Percentiles rank a stretch among this genome's conserved stretches.
Evolutionary conservation across 2,888 invertebrate species (phyloP).

Genomic region (Pseudoips prasinana): DNA sequence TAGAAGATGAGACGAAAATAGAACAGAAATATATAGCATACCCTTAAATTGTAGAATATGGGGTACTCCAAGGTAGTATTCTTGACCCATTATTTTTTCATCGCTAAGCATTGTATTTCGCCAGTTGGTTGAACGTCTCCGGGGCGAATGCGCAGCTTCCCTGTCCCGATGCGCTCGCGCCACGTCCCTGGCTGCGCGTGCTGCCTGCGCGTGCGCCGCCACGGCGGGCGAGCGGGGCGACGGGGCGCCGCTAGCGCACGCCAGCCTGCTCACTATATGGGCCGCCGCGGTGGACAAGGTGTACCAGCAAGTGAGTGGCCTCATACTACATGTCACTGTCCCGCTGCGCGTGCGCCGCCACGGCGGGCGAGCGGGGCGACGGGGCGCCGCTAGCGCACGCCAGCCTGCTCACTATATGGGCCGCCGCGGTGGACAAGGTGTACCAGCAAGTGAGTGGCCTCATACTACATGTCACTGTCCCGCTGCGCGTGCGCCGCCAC

Average conservation of each 20-base stretch:
- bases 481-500: conserved; percentile 64
- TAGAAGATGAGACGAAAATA: too few relatives aligned
- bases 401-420: conserved; percentile 62
- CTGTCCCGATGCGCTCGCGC: conserved; percentile 56
- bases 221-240: conserved; percentile 69
- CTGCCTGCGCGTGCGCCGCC: conserved; percentile 62
- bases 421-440: conserved; percentile 84
- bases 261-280: conserved; percentile 61
- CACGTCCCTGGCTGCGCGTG: conserved; percentile 56
- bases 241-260: conserved; percentile 58
- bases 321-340: conserved; percentile 51
- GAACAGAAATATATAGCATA: too few relatives aligned
- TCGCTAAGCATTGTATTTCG: too few relatives aligned
- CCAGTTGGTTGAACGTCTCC: conserved; percentile 67
- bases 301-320: conserved; percentile 61
- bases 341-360: conserved; percentile 63
- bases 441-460: conserved; percentile 64
- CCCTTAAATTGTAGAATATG: too few relatives aligned
- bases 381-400: conserved; percentile 58
- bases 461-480: conserved; percentile 54
- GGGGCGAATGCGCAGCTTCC: conserved; percentile 45
- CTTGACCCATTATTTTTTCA: too few relatives aligned
- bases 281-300: conserved; percentile 84
- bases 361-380: conserved; percentile 67
- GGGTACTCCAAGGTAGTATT: too few relatives aligned